Evolutionary conservation across 2,113 vertebrate genomes (phyloP).

Genomic region (Piaya cayana): DNA sequence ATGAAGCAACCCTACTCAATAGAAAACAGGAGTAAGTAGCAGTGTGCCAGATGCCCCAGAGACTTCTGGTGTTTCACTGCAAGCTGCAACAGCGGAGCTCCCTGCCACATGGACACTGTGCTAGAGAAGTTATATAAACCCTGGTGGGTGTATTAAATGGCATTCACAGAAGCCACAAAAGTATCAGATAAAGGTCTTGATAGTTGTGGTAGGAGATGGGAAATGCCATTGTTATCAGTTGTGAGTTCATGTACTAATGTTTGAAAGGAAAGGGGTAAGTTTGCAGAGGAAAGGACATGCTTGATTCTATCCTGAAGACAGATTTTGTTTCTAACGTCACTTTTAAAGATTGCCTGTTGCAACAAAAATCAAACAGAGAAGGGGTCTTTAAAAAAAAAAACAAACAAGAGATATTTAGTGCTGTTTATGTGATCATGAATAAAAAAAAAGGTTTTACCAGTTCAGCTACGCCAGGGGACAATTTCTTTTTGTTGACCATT

Average conservation of each 20-base stretch:
- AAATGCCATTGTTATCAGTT: not conserved
- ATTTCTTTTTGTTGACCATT: not conserved
- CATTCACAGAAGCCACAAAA: not conserved
- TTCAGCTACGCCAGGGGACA: not conserved
- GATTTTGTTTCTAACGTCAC: not conserved
- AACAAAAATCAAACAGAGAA: not conserved
- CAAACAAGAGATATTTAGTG: not conserved
- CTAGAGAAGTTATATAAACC: not conserved
- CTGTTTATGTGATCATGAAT: not conserved
- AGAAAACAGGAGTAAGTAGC: constrained; percentile 3
- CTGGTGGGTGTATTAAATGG: not conserved
- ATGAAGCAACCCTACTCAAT: not conserved
- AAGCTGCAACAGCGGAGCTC: not conserved
- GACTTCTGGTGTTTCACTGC: not conserved
- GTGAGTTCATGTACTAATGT: not conserved
- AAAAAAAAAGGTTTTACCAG: not conserved
- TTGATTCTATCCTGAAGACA: not conserved
- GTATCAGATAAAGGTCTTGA: not conserved
- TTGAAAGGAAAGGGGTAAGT: not conserved
- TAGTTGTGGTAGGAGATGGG: not conserved
- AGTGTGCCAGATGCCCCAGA: not conserved
- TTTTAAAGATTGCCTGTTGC: not conserved
- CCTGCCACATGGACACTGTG: not conserved
- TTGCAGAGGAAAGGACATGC: not conserved
- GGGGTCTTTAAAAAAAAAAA: no score